These are phyloP conservation scores for Andrena trimmerana DNA, from an alignment of 2,888 invertebrate genomes.

Conservation along the genomic window DNA sequence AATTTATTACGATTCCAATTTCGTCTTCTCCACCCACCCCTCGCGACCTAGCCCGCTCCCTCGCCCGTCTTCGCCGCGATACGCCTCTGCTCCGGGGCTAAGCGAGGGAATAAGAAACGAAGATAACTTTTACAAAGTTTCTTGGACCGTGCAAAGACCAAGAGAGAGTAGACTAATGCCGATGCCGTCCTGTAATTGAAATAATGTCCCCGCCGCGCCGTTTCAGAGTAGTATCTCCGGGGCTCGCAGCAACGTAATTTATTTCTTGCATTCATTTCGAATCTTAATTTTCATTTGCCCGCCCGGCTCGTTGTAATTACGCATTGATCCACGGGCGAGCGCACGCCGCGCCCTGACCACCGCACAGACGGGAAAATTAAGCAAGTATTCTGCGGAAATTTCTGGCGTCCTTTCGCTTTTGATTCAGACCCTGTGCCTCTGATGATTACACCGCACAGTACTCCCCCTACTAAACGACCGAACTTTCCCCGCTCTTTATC, in stretches of 20 bases:
- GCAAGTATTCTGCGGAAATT: constrained; percentile 57
- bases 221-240: constrained; percentile 56
- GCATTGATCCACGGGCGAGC: constrained; percentile 62
- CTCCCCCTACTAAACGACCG: constrained; percentile 47
- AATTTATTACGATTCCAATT: constrained; percentile 71
- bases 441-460: constrained; percentile 56
- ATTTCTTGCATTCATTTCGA: constrained; percentile 72
- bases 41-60: not conserved
- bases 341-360: not conserved
- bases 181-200: constrained; percentile 68
- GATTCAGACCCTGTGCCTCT: constrained; percentile 40
- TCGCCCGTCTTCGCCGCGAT: constrained; percentile 11
- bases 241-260: constrained; percentile 64
- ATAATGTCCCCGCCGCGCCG: constrained; percentile 61
- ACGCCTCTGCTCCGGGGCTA: not conserved
- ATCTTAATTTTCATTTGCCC: constrained; percentile 71
- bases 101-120: constrained; percentile 53
- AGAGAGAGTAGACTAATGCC: constrained; percentile 60
- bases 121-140: constrained; percentile 68
- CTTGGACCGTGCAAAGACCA: constrained; percentile 57
- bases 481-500: constrained; percentile 53
- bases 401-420: constrained; percentile 54
- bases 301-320: constrained; percentile 67
- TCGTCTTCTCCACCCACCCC: constrained; percentile 3
- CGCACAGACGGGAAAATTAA: constrained; percentile 39